Conservation (phyloP, 2,888 invertebrate species). For the Deilephila porcellus region DNA sequence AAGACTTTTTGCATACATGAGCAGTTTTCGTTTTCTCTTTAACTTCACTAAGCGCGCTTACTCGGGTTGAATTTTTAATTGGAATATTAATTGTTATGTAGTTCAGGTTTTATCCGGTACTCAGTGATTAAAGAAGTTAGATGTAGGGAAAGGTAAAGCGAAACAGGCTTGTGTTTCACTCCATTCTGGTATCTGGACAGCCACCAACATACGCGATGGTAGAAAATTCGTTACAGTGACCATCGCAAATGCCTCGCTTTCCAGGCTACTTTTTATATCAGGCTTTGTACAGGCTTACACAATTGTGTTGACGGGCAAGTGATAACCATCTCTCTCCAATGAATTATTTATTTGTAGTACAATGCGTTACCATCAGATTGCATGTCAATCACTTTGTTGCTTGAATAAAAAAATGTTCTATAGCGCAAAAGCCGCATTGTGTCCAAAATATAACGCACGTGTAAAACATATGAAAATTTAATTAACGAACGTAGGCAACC, state of each 20-base stretch:
- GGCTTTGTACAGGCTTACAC: too few species aligned
- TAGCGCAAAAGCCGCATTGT: not conserved
- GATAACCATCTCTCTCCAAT: too few species aligned
- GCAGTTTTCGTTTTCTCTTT: conserved; percentile 58
- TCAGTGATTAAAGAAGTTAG: not conserved
- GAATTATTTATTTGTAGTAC: too few species aligned
- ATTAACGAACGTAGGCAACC: not conserved
- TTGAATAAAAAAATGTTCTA: too few species aligned
- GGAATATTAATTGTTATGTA: conserved; percentile 36
- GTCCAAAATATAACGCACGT: not conserved
- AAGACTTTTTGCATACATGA: conserved; percentile 67
- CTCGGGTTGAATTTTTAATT: conserved; percentile 55
- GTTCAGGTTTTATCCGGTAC: not conserved
- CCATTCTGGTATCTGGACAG: too few species aligned
- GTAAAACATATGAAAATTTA: conserved; percentile 1
- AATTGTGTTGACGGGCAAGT: too few species aligned
- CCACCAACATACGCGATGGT: too few species aligned
- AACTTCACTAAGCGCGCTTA: conserved; percentile 53
- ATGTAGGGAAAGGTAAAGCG: not conserved
- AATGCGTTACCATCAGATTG: too few species aligned
- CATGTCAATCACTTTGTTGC: too few species aligned
- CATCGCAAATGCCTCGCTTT: too few species aligned
- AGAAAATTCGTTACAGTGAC: too few species aligned
- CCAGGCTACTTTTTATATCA: too few species aligned
- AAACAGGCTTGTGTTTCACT: not conserved